A percentile compares a stretch with the other conserved stretches of the same genome.
Evolutionary conservation across 2,888 invertebrate species (phyloP).

Genomic region (Dorcus parallelipipedus): DNA sequence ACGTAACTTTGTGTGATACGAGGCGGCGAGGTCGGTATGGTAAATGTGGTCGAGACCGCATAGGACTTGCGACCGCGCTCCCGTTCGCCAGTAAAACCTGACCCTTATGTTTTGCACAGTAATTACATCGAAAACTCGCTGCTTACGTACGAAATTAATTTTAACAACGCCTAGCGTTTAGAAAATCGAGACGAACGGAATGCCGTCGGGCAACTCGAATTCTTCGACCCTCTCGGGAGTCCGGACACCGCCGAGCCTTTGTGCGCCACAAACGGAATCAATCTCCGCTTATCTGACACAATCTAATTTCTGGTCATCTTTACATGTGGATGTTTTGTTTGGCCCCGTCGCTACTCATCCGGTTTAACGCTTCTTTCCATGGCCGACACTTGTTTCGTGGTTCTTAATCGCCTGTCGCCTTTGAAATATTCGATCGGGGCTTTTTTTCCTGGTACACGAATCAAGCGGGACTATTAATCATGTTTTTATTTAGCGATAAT

Average conservation of each 20-base stretch:
- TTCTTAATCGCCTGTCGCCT: too few relatives aligned
- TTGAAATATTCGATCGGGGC: too few relatives aligned
- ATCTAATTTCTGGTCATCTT: slow-evolving; percentile 4
- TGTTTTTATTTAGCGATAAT: too few relatives aligned
- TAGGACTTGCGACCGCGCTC: not conserved
- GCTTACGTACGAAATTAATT: slow-evolving; percentile 14
- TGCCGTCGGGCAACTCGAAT: too few relatives aligned
- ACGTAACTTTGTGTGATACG: not conserved
- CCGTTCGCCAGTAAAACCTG: not conserved
- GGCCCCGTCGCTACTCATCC: not conserved
- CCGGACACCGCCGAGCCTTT: slow-evolving; percentile 4
- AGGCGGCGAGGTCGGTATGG: not conserved
- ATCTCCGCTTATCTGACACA: slow-evolving; percentile 19
- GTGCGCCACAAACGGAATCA: slow-evolving; percentile 18
- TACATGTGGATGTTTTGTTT: not conserved
- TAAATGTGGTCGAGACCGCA: slow-evolving; percentile 1
- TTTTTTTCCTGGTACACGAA: too few relatives aligned
- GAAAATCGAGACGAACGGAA: not conserved
- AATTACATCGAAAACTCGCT: not conserved
- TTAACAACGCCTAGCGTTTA: slow-evolving; percentile 7
- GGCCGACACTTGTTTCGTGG: too few relatives aligned
- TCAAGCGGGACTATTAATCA: too few relatives aligned
- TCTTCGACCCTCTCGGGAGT: too few relatives aligned
- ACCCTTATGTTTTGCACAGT: not conserved
- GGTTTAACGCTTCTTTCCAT: too few relatives aligned